These are phyloP conservation scores for Choristoneura fumiferana DNA, from an alignment of 1,140 invertebrate species.

Conservation along the genomic window DNA sequence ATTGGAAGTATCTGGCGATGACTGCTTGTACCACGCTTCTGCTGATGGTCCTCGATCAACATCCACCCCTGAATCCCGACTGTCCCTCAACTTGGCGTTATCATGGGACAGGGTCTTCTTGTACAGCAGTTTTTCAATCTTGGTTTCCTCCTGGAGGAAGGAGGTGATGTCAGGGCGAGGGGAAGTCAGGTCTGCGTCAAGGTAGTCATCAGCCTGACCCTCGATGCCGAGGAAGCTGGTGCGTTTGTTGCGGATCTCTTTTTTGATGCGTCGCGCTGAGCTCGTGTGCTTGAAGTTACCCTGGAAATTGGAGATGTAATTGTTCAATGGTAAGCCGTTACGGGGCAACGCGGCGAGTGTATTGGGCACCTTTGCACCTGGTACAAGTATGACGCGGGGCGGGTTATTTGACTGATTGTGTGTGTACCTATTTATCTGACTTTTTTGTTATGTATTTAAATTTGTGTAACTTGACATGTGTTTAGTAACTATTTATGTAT, in stretches of 20 bases:
- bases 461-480: too few relatives aligned
- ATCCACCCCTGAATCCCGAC: conserved; percentile 88
- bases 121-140: conserved; percentile 86
- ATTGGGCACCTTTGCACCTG: too few relatives aligned
- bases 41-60: conserved; percentile 80
- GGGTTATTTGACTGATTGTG: too few relatives aligned
- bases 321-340: too few relatives aligned
- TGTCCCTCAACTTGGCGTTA: conserved; percentile 79
- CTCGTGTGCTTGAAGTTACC: conserved; percentile 85
- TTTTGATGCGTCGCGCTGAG: conserved; percentile 91
- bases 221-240: conserved; percentile 93
- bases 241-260: conserved; percentile 89
- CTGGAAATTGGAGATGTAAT: conserved; percentile 37
- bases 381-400: too few relatives aligned
- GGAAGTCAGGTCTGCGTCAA: conserved; percentile 83
- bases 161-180: conserved; percentile 89
- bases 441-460: too few relatives aligned
- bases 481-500: too few relatives aligned
- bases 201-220: conserved; percentile 83
- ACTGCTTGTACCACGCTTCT: conserved; percentile 81
- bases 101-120: conserved; percentile 81
- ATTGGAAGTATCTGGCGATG: conserved; percentile 81
- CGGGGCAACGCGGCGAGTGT: too few relatives aligned
- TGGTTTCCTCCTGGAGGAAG: conserved; percentile 87
- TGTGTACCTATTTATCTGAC: too few relatives aligned